These are phyloP conservation scores for Chaetura pelagica DNA, from an alignment of 2,113 vertebrate species.

Conservation along the genomic window DNA sequence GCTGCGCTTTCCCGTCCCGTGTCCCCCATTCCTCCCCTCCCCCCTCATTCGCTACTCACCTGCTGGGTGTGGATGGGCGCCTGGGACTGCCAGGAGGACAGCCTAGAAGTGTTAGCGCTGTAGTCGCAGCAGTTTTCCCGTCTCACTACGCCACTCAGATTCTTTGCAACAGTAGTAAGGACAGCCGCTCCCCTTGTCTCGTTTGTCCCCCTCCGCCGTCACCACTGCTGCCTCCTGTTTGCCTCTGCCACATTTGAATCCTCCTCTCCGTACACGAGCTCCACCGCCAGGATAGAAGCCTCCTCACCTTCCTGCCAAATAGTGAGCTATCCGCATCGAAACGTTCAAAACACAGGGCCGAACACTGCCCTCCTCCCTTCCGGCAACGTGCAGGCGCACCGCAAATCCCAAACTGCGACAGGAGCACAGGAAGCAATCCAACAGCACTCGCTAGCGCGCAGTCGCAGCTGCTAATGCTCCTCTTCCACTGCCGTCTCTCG, in stretches of 20 bases:
- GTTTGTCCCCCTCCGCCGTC: not conserved
- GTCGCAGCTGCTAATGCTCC: not conserved
- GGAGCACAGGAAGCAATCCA: not conserved
- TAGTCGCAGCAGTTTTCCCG: conserved; percentile 46
- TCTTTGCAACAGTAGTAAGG: not conserved
- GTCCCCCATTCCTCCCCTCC: not conserved
- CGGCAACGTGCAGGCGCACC: conserved; percentile 45
- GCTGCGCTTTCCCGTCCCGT: not conserved
- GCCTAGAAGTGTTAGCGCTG: conserved; percentile 7
- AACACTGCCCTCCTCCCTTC: conserved; percentile 21
- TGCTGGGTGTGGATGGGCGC: not conserved
- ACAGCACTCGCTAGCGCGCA: not conserved
- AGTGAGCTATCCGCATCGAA: conserved; percentile 18
- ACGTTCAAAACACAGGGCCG: conserved; percentile 26
- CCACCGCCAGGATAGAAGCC: not conserved
- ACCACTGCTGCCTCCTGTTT: conserved; percentile 1
- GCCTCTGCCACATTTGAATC: conserved; percentile 49
- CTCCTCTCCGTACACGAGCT: conserved; percentile 3
- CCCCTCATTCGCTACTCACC: not conserved
- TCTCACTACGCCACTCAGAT: conserved; percentile 53
- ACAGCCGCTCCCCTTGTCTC: conserved; percentile 7
- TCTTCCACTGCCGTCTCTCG: not conserved
- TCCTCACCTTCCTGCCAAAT: conserved; percentile 75
- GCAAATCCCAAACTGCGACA: conserved; percentile 60
- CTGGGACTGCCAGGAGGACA: not conserved